Percentiles rank a stretch among this genome's conserved stretches.
phyloP scores from a whole-genome alignment of 2,888 invertebrate genomes.

The Andrena bucephala region DNA sequence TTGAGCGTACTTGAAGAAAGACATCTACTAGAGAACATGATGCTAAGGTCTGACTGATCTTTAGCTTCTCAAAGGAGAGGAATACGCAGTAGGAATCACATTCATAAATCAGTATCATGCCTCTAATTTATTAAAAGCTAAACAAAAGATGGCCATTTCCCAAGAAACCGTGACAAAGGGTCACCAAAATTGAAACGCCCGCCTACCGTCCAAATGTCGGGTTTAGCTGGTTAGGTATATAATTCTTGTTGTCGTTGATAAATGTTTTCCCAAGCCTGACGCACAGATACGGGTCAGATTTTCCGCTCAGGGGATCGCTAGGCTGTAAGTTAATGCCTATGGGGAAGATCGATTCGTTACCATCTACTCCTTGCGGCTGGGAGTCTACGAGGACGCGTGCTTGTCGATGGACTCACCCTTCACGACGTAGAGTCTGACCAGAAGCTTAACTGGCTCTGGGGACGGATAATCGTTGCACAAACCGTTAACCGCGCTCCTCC shows the following conservation, averaged over 20 bases:
- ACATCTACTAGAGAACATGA: too few relatives aligned
- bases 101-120: too few relatives aligned
- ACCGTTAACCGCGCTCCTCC: conserved; percentile 87
- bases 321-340: conserved; percentile 90
- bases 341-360: conserved; percentile 79
- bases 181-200: not conserved
- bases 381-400: not conserved
- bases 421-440: conserved; percentile 91
- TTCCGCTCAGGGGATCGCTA: conserved; percentile 88
- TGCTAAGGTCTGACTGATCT: too few relatives aligned
- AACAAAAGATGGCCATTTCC: not conserved
- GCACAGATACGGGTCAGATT: conserved; percentile 92
- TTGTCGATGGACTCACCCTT: conserved; percentile 73
- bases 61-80: too few relatives aligned
- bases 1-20: not conserved
- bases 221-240: conserved; percentile 90
- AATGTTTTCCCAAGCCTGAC: conserved; percentile 89
- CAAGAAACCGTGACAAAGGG: not conserved
- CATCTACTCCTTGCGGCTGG: not conserved
- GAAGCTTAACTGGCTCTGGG: conserved; percentile 88
- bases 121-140: not conserved
- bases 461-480: conserved; percentile 88
- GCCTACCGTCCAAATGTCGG: conserved; percentile 92
- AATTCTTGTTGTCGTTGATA: conserved; percentile 89
- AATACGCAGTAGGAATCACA: too few relatives aligned